These are phyloP conservation scores for Eristalinus aeneus DNA, from an alignment of 2,888 invertebrate genomes.

Conservation along the genomic window DNA sequence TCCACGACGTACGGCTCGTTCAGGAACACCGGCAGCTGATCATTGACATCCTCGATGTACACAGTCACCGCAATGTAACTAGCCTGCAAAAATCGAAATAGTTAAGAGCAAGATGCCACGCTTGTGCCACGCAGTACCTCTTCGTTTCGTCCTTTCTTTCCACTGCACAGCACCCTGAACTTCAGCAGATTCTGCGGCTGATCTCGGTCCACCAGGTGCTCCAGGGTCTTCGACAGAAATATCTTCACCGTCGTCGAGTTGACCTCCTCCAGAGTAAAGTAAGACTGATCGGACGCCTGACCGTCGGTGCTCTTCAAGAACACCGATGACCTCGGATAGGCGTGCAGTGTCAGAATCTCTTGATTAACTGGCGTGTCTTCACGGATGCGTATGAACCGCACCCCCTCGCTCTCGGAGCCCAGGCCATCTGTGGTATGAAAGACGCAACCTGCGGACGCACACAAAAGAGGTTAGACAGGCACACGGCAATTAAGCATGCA, in stretches of 20 bases:
- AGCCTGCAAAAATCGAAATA: constrained; percentile 84
- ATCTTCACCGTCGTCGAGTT: constrained; percentile 90
- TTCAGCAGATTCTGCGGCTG: constrained; percentile 90
- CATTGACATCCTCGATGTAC: constrained; percentile 93
- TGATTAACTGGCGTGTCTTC: constrained; percentile 90
- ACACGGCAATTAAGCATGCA: constrained; percentile 32
- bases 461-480: constrained; percentile 47
- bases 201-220: constrained; percentile 90
- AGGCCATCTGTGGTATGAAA: constrained; percentile 86
- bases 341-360: constrained; percentile 89
- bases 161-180: constrained; percentile 87
- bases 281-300: constrained; percentile 77
- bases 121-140: constrained; percentile 73
- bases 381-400: constrained; percentile 91
- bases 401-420: constrained; percentile 84
- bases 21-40: constrained; percentile 89
- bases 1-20: constrained; percentile 89
- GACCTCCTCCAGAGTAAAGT: constrained; percentile 83
- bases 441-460: constrained; percentile 86
- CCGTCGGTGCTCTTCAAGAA: constrained; percentile 77
- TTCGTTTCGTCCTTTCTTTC: constrained; percentile 77
- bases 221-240: constrained; percentile 88
- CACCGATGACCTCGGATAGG: constrained; percentile 87
- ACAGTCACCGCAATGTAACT: constrained; percentile 92
- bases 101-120: neutral